Conservation (phyloP, 2,113 vertebrate species). For the Lamprologus sp. region DNA sequence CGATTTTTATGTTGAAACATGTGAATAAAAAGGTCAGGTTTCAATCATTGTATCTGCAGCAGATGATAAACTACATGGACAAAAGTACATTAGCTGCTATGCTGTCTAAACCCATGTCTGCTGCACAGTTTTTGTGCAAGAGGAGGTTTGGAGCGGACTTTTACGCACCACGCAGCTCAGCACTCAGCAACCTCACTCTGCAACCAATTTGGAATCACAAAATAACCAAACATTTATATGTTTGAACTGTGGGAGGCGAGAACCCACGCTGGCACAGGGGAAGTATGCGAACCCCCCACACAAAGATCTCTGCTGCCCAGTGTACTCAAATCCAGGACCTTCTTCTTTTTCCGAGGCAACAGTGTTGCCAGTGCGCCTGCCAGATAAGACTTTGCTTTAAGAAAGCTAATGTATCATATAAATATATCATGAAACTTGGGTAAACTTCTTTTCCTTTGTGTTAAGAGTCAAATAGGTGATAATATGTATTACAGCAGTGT, state of each 20-base stretch:
- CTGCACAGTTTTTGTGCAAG: not conserved
- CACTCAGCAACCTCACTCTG: not conserved
- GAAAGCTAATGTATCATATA: not conserved
- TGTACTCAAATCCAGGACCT: not conserved
- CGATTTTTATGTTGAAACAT: not conserved
- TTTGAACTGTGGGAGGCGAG: not conserved
- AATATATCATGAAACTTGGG: not conserved
- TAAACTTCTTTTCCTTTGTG: not conserved
- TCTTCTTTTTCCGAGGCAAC: not conserved
- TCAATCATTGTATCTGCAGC: not conserved
- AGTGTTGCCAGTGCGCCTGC: not conserved
- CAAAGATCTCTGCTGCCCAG: not conserved
- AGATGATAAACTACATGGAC: not conserved
- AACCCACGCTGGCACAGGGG: not conserved
- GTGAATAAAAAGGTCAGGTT: not conserved
- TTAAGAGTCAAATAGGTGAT: not conserved
- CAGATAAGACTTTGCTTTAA: not conserved
- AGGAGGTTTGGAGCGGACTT: accelerated
- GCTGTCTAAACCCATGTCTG: not conserved
- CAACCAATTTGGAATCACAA: not conserved
- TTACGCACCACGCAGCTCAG: not conserved
- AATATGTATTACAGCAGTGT: not conserved
- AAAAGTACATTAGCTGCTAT: accelerated
- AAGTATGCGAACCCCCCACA: not conserved
- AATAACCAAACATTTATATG: not conserved